Base-by-base conservation (phyloP, 2,113 vertebrate genomes). In the Thomomys bottae region DNA sequence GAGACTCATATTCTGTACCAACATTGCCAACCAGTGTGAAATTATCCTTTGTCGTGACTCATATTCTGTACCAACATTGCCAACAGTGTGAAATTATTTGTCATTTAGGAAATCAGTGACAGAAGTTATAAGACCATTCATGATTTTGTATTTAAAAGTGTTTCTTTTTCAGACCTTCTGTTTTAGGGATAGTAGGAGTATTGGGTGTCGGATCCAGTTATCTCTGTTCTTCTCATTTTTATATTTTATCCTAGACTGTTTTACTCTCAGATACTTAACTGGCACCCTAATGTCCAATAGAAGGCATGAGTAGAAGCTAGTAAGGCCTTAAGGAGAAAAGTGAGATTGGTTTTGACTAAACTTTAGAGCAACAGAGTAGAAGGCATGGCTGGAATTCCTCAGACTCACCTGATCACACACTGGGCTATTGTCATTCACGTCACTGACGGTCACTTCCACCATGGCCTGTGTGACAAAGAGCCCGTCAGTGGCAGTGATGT, bases 391-490 rank as follows among this genome's bases (percentile, higher is more conserved):
- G 20, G 4, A n/a, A 49, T 28, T 7, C 10, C 6, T 34, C 59
- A 32, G 92, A 42, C 97, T 97, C 86, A 99, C 99, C 98, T 99
- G 98, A 34, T 99, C 98, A 96, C 99, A 99, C 57, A 99, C 88
- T 0, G 99, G 99, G 54, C 95, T 99, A 92, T 99, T 99, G 95
- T 99, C 99, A 85, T 99, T 99, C 54, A 98, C 98, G 7, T 99
- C 99, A 6, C 95, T 98, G 91, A 99, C 99, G 0, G 97, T 97
- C 76, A 99, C 99, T 95, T 99, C 99, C 30, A 99, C 98, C 0
- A 96, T 95, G 75, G 99, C 98, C 78, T 98, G 98, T 30, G 99
- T 99, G 89, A 99, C 99, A 66, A 99, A 99, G 17, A 99, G 99
- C 66, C 99, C 99, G 36, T 99, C 99, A 0, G 98, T 99, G 30